Percentiles rank a stretch among this genome's conserved stretches.
phyloP scores from a whole-genome alignment of 2,888 invertebrate genomes.

The Lycocerus yunnanus region DNA sequence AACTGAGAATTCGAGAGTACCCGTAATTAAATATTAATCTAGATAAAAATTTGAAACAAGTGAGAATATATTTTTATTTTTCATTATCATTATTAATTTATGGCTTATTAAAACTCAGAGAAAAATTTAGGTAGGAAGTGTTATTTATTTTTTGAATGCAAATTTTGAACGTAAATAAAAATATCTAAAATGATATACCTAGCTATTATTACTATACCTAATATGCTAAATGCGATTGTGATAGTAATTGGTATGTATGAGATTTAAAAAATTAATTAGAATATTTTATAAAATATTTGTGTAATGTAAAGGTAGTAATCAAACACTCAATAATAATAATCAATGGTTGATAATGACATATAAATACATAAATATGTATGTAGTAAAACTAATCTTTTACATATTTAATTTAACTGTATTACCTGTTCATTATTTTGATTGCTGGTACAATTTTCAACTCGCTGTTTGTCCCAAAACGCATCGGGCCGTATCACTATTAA shows the following conservation, averaged over 20 bases:
- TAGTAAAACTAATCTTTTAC: neutral
- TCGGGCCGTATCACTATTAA: slow-evolving; percentile 72
- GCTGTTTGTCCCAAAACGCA: slow-evolving; percentile 76
- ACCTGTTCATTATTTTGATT: slow-evolving; percentile 65
- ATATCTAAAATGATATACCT: neutral
- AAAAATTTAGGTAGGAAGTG: neutral
- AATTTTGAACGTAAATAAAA: neutral
- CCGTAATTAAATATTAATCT: neutral
- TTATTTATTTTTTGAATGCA: neutral
- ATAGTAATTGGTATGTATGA: neutral
- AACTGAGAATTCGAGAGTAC: neutral
- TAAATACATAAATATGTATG: too few relatives aligned
- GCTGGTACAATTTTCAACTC: slow-evolving; percentile 70
- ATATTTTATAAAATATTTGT: neutral
- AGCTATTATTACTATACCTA: neutral
- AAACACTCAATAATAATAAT: neutral
- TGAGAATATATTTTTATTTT: neutral
- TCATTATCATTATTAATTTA: neutral
- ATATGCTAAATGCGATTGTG: neutral
- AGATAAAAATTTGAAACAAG: neutral
- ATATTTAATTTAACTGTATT: slow-evolving; percentile 16
- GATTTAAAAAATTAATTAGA: neutral
- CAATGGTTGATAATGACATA: neutral
- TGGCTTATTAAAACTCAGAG: neutral
- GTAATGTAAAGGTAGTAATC: neutral